Evolutionary conservation across 2,113 vertebrate genomes (phyloP).

Genomic region (Chaetorhynchus papuensis): DNA sequence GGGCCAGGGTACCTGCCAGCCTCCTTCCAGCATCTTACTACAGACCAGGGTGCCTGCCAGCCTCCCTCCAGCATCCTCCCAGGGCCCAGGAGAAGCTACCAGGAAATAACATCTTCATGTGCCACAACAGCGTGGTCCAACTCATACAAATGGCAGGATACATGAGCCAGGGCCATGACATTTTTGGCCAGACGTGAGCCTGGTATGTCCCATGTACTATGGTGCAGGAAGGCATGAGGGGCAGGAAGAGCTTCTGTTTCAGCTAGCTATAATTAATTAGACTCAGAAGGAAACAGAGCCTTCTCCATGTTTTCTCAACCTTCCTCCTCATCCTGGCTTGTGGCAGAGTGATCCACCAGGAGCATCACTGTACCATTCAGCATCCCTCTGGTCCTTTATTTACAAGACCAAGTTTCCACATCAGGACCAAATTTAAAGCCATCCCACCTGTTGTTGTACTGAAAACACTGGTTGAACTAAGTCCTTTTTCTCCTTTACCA

Average conservation of each 20-base stretch:
- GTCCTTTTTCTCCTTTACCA: neutral
- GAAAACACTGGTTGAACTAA: neutral
- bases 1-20: rapidly evolving
- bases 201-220: neutral
- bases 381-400: neutral
- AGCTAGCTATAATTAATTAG: neutral
- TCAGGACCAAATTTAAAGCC: neutral
- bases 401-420: neutral
- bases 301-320: neutral
- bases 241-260: neutral
- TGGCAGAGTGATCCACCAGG: neutral
- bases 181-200: neutral
- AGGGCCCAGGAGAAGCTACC: neutral
- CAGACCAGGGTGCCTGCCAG: too few species aligned
- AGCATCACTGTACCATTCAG: neutral
- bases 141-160: neutral
- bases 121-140: neutral
- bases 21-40: too few species aligned
- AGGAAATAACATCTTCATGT: neutral
- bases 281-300: neutral
- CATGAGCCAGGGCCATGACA: neutral
- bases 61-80: neutral
- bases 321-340: neutral
- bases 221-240: neutral
- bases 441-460: neutral